Conservation (phyloP, 2,888 invertebrate genomes). For the Labia minor region DNA sequence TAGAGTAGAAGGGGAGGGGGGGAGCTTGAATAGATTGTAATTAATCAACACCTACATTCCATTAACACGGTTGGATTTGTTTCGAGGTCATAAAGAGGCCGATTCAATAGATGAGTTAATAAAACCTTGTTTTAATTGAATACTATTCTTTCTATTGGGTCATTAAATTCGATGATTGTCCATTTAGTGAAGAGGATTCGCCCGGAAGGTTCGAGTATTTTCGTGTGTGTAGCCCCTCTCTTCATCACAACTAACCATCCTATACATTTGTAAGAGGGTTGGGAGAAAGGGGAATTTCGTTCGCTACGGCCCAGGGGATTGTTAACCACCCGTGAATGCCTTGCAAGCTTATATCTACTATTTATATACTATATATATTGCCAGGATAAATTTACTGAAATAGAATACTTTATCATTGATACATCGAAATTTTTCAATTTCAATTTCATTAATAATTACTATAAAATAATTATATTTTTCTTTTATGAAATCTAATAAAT, state of each 20-base stretch:
- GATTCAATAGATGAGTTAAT: background rate
- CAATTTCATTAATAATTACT: no score
- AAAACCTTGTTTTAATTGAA: background rate
- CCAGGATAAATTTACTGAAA: background rate
- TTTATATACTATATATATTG: no score
- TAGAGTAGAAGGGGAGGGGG: no score
- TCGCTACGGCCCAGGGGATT: background rate
- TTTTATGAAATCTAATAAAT: no score
- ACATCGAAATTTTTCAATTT: background rate
- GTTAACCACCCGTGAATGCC: slow-evolving; percentile 3
- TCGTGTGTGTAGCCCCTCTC: background rate
- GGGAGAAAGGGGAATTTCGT: background rate
- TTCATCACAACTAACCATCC: no score
- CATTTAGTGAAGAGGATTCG: background rate
- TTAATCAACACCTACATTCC: no score
- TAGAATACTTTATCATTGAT: background rate
- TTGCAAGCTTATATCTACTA: background rate
- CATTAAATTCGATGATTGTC: slow-evolving; percentile 1
- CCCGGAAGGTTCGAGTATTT: background rate
- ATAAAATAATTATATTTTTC: no score
- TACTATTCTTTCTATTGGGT: background rate
- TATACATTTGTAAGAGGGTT: background rate
- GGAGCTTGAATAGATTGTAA: no score
- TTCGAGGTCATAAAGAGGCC: background rate
- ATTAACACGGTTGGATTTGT: no score